These are phyloP conservation scores for Drosophila miranda DNA, from an alignment of 1,140 invertebrate species.

Conservation along the genomic window DNA sequence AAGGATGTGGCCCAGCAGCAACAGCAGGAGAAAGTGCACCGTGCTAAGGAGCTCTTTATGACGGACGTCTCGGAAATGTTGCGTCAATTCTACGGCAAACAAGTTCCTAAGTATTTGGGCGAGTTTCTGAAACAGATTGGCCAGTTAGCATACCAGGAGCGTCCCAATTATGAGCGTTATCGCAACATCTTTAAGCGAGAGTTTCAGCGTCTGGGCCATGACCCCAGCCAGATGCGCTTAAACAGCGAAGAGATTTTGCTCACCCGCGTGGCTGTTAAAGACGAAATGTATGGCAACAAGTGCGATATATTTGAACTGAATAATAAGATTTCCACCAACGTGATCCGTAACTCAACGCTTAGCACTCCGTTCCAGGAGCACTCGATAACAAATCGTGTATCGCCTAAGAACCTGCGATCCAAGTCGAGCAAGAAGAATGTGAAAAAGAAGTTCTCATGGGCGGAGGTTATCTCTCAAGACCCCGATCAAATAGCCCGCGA, in stretches of 20 bases:
- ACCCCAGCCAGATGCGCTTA: constrained; percentile 83
- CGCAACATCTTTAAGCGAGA: constrained; percentile 85
- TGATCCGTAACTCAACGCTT: constrained; percentile 48
- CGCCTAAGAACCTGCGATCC: constrained; percentile 82
- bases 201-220: constrained; percentile 83
- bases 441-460: constrained; percentile 81
- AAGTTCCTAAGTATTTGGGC: constrained; percentile 85
- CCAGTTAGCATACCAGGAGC: constrained; percentile 85
- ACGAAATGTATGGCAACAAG: constrained; percentile 60
- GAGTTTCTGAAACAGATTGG: constrained; percentile 85
- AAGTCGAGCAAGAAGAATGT: constrained; percentile 71
- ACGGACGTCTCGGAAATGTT: constrained; percentile 84
- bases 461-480: constrained; percentile 78
- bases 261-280: constrained; percentile 57
- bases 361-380: constrained; percentile 75
- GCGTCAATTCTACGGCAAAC: constrained; percentile 84
- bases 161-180: constrained; percentile 86
- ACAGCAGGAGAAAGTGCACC: constrained; percentile 90
- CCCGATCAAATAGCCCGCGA: constrained; percentile 81
- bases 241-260: constrained; percentile 78
- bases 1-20: constrained; percentile 86
- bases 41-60: constrained; percentile 88
- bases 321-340: constrained; percentile 52
- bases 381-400: constrained; percentile 76
- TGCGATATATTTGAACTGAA: constrained; percentile 76